Base-by-base conservation (phyloP, 2,113 vertebrate genomes). In the Tragelaphus scriptus region DNA sequence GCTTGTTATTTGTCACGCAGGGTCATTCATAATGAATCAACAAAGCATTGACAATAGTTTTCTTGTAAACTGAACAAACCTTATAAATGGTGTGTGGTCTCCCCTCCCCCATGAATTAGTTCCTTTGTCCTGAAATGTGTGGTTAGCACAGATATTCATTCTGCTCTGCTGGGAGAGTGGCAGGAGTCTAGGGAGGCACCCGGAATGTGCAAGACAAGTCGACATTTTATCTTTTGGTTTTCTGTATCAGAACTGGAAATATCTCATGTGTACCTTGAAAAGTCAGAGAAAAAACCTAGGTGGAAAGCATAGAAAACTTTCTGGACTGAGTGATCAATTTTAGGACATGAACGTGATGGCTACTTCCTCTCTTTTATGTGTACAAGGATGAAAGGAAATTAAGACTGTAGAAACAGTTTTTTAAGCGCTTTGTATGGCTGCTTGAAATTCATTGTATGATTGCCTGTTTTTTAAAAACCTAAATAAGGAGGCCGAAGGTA, bases 71-170 rank as follows among this genome's bases (percentile, higher is more conserved):
- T 96, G 98, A 97, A 94, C 96, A 87, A 97, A 98, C 19, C 36
- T 98, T 93, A 97, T 98, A 98, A 98, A 98, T 98, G 97, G 95
- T 94, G 97, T 98, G 98, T 99, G 98, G 58, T 95, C 84, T 98
- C 98, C 98, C 96, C 96, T 97, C 98, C 92, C n/a, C n/a, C 92
- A 97, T 98, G 98, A 98, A 98, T 98, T 98, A 97, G 93, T 56
- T 97, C 97, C 98, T 99, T 99, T 99, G 98, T 99, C 85, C 98
- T 90, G 93, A 97, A 98, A 98, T 97, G 97, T 98, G 98, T 98
- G 96, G 97, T 98, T 98, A 98, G 98, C 96, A 96, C 98, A 98
- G 98, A 98, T 98, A 98, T 59, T 98, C 98, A 97, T 98, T 98
- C 97, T 97, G 97, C 97, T 97, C 80, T 95, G 96, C 98, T 97